Base-by-base conservation (phyloP, 35 echinoderm and acorn worm genomes). In the Heliocidaris erythrogramma region DNA sequence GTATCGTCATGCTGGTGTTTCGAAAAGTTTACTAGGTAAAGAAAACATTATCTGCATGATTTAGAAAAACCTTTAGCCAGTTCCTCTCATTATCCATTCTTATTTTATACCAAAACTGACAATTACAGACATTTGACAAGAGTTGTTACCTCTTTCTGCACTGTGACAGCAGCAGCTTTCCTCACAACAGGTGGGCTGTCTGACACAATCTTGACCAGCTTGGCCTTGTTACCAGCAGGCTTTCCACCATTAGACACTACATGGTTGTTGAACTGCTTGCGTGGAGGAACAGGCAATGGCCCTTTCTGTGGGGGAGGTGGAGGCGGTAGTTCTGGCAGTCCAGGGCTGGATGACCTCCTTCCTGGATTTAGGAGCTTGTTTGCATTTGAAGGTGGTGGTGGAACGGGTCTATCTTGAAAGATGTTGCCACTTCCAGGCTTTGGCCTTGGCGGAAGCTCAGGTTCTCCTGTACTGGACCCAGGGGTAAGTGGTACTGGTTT, bases 101-200 rank as follows among this genome's bases (percentile, higher is more conserved):
- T 56, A 56, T 56, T 56, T 10, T 14, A 10, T 56, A 14, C 52
- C 10, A 13, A 56, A 53, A 53, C 50, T 53, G 50, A 53, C 52
- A 2, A 56, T 56, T 11, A 10, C 10, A 56, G 52, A 56, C 52
- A 56, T 56, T 56, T 78, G 18, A 42, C 87, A n/a, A 31, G 5
- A 16, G 29, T 35, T 16, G 14, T 89, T 53, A 92, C 91, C 50
- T 92, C 49, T 49, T 59, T 92, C 24, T 92, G 91, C 49, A 59
- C 49, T 5, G 50, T 92, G 29, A 92, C 49, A 21, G 49, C 91
- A 50, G 91, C 91, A 59, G 91, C 91, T 50, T 29, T 49, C n/a
- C 91, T 92, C 49, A 92, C 91, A 11, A 92, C 91, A 53, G 91
- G 91, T 53, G 91, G 91, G 50, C 91, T 92, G 32, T 92, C 91